A percentile compares a stretch with the other conserved stretches of the same genome.
Evolutionary conservation across 2,888 invertebrate species (phyloP).

Genomic region (Callinectes sapidus): DNA sequence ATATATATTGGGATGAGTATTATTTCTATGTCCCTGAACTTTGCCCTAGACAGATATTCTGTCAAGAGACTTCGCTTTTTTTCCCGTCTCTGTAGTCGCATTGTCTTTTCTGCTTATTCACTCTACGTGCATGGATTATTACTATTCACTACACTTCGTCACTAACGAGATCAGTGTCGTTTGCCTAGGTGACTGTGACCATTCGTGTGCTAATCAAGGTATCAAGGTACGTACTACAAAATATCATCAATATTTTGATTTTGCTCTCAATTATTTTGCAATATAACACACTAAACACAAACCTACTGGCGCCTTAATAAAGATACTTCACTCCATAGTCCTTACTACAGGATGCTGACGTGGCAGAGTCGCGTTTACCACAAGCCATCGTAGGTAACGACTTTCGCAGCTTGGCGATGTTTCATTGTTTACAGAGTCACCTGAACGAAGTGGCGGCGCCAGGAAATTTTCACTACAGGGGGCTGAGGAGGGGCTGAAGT

Average conservation of each 20-base stretch:
- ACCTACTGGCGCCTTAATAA: background rate
- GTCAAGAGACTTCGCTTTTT: background rate
- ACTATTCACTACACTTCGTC: background rate
- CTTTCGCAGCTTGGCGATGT: background rate
- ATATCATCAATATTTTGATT: slow-evolving; percentile 4
- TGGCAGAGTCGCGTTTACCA: background rate
- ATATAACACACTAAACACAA: background rate
- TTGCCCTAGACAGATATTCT: background rate
- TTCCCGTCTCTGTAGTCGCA: background rate
- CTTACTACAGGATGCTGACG: background rate
- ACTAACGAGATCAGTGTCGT: background rate
- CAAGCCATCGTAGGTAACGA: background rate
- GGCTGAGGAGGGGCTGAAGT: no score
- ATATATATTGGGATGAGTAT: background rate
- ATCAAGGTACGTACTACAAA: background rate
- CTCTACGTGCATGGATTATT: background rate
- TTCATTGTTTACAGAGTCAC: background rate
- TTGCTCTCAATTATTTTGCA: background rate
- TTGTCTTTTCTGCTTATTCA: background rate
- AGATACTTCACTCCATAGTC: background rate
- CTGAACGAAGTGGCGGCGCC: no score
- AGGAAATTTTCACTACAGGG: no score
- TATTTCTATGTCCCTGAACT: background rate
- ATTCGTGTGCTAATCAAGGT: background rate
- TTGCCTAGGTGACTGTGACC: background rate